Conservation (phyloP, 2,113 vertebrate species). For the Austrofundulus limnaeus region DNA sequence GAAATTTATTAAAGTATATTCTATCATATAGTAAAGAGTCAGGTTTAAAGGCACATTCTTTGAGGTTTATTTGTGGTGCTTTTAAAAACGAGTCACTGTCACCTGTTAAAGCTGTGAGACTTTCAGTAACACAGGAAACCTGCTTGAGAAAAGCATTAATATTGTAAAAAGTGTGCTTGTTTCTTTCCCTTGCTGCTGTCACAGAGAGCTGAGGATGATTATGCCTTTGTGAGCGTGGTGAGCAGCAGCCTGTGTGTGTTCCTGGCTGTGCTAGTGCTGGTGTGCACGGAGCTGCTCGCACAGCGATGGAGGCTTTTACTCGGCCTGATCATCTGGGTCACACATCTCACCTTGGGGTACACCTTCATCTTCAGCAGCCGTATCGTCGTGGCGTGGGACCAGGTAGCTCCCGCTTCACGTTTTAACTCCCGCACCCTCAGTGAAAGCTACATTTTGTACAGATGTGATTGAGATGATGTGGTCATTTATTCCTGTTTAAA, state of each 20-base stretch:
- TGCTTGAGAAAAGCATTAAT: not conserved
- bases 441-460: not conserved
- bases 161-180: conserved; percentile 36
- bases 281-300: conserved; percentile 84
- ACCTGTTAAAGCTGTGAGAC: too few relatives aligned
- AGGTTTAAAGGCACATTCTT: too few relatives aligned
- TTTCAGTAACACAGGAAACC: not conserved
- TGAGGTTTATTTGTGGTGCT: too few relatives aligned
- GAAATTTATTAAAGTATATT: too few relatives aligned
- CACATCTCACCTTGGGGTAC: conserved; percentile 86
- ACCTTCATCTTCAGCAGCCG: conserved; percentile 80
- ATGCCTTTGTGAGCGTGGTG: conserved; percentile 80
- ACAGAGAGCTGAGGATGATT: conserved; percentile 70
- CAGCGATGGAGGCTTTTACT: conserved; percentile 83
- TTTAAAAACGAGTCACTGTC: too few relatives aligned
- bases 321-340: conserved; percentile 85
- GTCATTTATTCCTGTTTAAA: not conserved
- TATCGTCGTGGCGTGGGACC: conserved; percentile 82
- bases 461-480: not conserved
- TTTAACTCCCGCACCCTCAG: not conserved
- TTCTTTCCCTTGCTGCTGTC: conserved; percentile 11
- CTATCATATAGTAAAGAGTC: too few relatives aligned
- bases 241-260: conserved; percentile 84
- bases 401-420: conserved; percentile 75
- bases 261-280: conserved; percentile 82